Evolutionary conservation across 2,113 vertebrate genomes (phyloP), one percentile per base, ranked within the genome.

Genomic region (Motacilla alba): DNA sequence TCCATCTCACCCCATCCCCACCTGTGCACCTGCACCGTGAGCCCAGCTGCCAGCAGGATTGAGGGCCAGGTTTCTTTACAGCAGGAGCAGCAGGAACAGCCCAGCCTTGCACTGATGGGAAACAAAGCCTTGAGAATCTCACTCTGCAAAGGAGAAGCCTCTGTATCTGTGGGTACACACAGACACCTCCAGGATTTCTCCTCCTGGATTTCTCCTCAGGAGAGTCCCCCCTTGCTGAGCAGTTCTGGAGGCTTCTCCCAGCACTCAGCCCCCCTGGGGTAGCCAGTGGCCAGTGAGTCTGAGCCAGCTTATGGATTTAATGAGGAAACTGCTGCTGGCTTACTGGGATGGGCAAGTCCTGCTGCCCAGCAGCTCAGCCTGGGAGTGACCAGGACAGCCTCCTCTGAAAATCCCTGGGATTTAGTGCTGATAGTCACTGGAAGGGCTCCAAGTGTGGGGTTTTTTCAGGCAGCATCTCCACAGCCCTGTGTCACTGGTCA

Each of bases 11-110:
- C 56, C 69, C 4, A 10, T 3, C 87, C n/a, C n/a, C 64, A 6
- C 56, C 44, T 13, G 13, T 0, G 1, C 35, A 10, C 31, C 44
- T 14, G 4, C 9, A 6, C 53, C 7, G 0, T 0, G 20, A 27
- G 56, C 33, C 22, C 62, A 28, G 47, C 37, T 37, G 58, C 59
- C 73, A 3, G 5, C 66, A 46, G 70, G 39, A 11, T 52, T n/a
- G 10, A 13, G n/a, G 80, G n/a, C 72, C 63, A 6, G 26, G 18
- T 67, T 70, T n/a, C 53, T 7, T 23, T 21, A 30, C 53, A 58
- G 80, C 44, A 19, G 19, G 49, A 76, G 24, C 52, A 49, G 24
- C 52, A 17, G 19, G 55, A 83, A 28, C 58, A 49, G 31, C 56
- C 43, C 76, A 37, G 0, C 28, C 93, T 77, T 58, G 56, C 33